phyloP scores from a whole-genome alignment of 2,797 vertebrate genomes.

The Salarias fasciatus region DNA sequence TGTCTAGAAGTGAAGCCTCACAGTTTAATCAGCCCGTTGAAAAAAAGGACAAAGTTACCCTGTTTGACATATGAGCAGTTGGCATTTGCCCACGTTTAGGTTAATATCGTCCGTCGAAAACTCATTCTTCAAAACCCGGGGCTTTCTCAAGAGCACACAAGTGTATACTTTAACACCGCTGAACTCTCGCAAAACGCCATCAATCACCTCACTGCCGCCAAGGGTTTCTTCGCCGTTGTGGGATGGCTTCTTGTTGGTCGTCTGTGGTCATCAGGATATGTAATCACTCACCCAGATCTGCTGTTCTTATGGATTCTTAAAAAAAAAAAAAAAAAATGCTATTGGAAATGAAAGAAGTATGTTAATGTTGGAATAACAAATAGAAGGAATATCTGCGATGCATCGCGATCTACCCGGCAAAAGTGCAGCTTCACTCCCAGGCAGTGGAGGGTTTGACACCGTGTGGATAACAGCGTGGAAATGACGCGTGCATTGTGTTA shows the following conservation, averaged over 20 bases:
- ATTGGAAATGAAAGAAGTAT: neutral
- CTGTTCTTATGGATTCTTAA: constrained; percentile 20
- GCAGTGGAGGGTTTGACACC: constrained; percentile 54
- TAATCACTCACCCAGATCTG: constrained; percentile 31
- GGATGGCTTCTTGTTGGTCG: constrained; percentile 51
- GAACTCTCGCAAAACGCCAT: constrained; percentile 64
- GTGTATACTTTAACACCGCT: constrained; percentile 65
- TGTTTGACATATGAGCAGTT: constrained; percentile 55
- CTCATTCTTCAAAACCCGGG: constrained; percentile 53
- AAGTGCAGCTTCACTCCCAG: constrained; percentile 51
- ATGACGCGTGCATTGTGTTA: constrained; percentile 76
- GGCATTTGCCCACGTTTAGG: constrained; percentile 23
- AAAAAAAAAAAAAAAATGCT: constrained; percentile 11
- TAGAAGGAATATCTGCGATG: constrained; percentile 26
- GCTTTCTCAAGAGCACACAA: constrained; percentile 57
- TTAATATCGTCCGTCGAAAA: constrained; percentile 19
- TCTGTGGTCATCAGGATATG: constrained; percentile 42
- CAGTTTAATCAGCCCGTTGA: constrained; percentile 31
- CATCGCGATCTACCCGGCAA: constrained; percentile 19
- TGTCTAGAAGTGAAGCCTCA: constrained; percentile 31
- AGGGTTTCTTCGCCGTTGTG: constrained; percentile 36
- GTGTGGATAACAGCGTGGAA: constrained; percentile 67
- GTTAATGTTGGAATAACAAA: neutral
- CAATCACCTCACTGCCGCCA: constrained; percentile 55
- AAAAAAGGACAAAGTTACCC: constrained; percentile 17